Evolutionary conservation across 2,888 invertebrate species (phyloP), one percentile per base, ranked within the genome.

Genomic region (Ichneumon xanthorius): DNA sequence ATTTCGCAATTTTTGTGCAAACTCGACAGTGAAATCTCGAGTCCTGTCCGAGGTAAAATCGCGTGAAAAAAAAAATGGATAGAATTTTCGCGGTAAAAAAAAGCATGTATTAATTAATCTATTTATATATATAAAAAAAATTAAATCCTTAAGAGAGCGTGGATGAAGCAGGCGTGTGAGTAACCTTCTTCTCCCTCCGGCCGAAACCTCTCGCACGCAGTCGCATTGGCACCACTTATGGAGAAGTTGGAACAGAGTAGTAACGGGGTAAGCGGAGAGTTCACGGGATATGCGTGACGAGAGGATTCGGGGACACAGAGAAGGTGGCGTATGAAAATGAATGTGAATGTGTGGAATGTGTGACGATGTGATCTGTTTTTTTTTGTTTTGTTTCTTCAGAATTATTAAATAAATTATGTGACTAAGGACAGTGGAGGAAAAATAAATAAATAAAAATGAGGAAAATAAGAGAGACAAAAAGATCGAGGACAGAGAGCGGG

Each of bases 191-290:
- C 72, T 70, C 61, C 55, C 71, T 71, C 40, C n/a, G 75, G 58
- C 70, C 72, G 53, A 80, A 77, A 70, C 70, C 73, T 76, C 71
- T 80, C 85, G 76, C 82, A 58, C 85, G 82, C 75, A 79, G 65
- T 79, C 82, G 80, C 71, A 82, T 79, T 75, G 84, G 75, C 79
- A 84, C 58, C 61, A 55, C 65, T 68, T 40, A n/a, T 77, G 30
- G 45, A 33, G 45, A 33, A 63, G 63, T 63, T 61, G 72, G 48
- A 55, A 58, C 30, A 48, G 68, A 68, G 55, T 67, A 40, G 33
- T 50, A 45, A 6, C 48, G 53, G 70, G 45, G 48, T 37, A 50
- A 48, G 33, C 7, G 55, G 16, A 19, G 30, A 58, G 19, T 76
- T 22, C 63, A 33, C n/a, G 53, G 22, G 30, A 72, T 37, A 70